Base-by-base conservation (phyloP, 2,797 vertebrate genomes). In the Gallirallus australis region DNA sequence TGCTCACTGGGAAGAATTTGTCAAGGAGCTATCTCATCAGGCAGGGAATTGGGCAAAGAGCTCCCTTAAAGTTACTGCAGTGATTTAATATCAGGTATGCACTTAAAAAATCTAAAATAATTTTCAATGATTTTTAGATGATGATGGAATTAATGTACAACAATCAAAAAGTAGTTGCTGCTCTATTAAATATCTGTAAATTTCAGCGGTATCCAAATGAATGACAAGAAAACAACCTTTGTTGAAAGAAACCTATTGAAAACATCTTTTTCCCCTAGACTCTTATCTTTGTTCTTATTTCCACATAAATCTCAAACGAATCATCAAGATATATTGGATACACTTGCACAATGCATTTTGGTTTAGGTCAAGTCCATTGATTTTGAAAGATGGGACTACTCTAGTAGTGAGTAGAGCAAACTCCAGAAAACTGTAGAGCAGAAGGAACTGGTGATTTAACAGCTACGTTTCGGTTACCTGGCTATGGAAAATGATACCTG, bases 301-400 rank as follows among this genome's bases (percentile, higher is more conserved):
- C 28, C 31, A 40, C 27, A 31, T 63, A 57, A 50, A 33, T 71
- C n/a, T 94, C 21, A 72, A 64, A 82, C 37, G 35, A 70, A 65
- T 11, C 40, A 35, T 80, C 33, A 16, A 47, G 33, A 17, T 82
- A 6, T 66, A 28, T 61, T 65, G 27, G 60, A 64, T 54, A 72
- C 33, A 82, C 20, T 85, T 77, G 30, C 25, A 73, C 7, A 3
- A 8, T 45, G 20, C 39, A 21, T 76, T 90, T 85, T 3, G 0
- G 30, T 79, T 95, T 79, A 84, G 54, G 57, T 84, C 35, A 86
- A 82, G 45, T 16, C 35, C 54, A 37, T 56, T 78, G 57, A 65
- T 80, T 94, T 70, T 94, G 73, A 78, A 90, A 93, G 61, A 80
- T 86, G 24, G 72, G 9, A 53, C 25, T 52, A 52, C 24, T 50